These are phyloP conservation scores for Tachina fera DNA, from an alignment of 2,888 invertebrate species.

Conservation along the genomic window DNA sequence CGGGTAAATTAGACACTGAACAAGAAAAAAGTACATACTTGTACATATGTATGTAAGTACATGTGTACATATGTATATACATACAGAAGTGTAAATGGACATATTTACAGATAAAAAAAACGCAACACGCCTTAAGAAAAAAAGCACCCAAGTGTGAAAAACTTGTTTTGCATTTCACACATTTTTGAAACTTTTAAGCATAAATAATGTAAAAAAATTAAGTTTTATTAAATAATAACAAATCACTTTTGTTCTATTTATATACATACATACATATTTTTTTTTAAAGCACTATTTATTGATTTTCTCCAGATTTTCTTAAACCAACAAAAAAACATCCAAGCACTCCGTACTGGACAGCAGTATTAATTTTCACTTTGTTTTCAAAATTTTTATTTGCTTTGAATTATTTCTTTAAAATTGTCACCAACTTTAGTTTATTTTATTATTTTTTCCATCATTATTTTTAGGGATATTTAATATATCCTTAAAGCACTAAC, in stretches of 20 bases:
- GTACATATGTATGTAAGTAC: background rate
- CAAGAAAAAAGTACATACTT: background rate
- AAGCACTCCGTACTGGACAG: background rate
- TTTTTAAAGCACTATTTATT: slow-evolving; percentile 50
- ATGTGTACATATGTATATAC: background rate
- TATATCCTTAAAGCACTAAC: slow-evolving; percentile 27
- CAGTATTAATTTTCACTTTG: slow-evolving; percentile 36
- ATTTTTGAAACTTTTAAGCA: slow-evolving; percentile 32
- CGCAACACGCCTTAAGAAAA: slow-evolving; percentile 65
- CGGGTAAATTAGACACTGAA: slow-evolving; percentile 36
- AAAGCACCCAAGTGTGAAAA: slow-evolving; percentile 70
- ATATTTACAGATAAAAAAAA: slow-evolving; percentile 28
- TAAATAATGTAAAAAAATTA: slow-evolving; percentile 5
- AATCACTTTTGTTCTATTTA: slow-evolving; percentile 50
- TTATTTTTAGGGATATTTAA: slow-evolving; percentile 19
- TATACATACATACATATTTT: slow-evolving; percentile 1
- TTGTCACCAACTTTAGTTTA: background rate
- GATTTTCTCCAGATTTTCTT: slow-evolving; percentile 62
- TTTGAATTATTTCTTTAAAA: background rate
- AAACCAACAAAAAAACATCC: background rate
- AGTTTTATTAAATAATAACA: background rate
- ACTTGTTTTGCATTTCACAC: slow-evolving; percentile 60
- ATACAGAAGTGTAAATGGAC: background rate
- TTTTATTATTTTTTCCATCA: background rate
- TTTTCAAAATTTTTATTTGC: background rate